Percentiles rank a stretch among this genome's conserved stretches.
Evolutionary conservation across 2,113 vertebrate genomes (phyloP).

Genomic region (Catagonus wagneri): DNA sequence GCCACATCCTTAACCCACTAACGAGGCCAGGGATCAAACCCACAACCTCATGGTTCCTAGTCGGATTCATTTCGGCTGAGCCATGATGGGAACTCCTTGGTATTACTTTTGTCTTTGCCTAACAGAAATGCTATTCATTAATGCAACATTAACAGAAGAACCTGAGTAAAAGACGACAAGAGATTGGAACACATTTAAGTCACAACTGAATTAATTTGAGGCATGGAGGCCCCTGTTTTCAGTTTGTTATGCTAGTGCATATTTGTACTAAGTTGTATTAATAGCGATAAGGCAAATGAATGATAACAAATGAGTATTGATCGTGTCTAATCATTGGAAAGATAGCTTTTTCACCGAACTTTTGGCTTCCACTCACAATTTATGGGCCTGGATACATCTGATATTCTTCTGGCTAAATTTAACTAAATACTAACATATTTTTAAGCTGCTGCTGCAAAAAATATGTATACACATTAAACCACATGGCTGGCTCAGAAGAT

Average conservation of each 20-base stretch:
- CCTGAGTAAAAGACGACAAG: neutral
- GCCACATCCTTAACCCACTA: no score
- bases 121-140: neutral
- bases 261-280: neutral
- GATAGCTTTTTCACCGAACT: neutral
- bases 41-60: no score
- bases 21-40: no score
- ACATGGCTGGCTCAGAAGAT: neutral
- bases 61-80: no score
- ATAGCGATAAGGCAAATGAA: neutral
- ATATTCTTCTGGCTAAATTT: neutral
- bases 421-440: conserved; percentile 18
- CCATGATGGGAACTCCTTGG: no score
- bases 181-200: neutral
- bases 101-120: neutral
- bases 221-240: neutral
- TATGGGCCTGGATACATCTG: neutral
- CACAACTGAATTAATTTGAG: neutral
- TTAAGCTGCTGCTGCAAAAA: conserved; percentile 8
- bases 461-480: neutral
- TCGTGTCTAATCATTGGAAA: neutral
- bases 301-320: neutral
- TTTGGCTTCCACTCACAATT: neutral
- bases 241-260: neutral
- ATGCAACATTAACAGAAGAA: neutral